Base-by-base conservation (phyloP, 2,888 invertebrate genomes). In the Melolontha melolontha region DNA sequence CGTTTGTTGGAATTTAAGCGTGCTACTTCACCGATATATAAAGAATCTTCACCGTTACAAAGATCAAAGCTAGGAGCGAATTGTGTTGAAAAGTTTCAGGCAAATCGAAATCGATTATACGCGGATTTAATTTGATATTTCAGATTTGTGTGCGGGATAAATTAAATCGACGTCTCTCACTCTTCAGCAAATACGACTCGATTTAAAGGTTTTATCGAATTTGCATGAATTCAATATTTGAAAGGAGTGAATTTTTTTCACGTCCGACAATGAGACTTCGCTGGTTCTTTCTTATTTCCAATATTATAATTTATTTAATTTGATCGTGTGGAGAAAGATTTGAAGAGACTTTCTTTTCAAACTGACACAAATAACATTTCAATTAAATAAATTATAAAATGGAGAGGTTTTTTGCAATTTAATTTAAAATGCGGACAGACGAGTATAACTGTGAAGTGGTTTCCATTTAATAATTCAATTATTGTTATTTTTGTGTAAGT, bases 51-150 rank as follows among this genome's bases (percentile, higher is more conserved):
- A 8, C 27, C 51, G 8, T 29, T 40, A 34, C 16, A 14, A 39
- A 54, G 54, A 54, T 54, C 54, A 54, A 54, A 54, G 54, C 10
- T 14, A 54, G 10, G 40, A 29, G 39, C 16, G 54, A 54, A 34
- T 54, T 39, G 40, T 54, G 54, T 14, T 54, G 39, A 54, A 39
- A 54, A 40, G 34, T 54, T 54, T 44, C 42, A 41, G 44, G 29
- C 57, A 42, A 57, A 57, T 57, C 57, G 42, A 57, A 57, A 57
- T 57, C 57, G 57, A 57, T 57, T 57, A 57, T 57, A 11, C 12
- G 12, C 29, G 44, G 11, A 57, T 57, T 57, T 57, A 57, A 57
- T 57, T 57, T 57, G 57, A 42, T 57, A 57, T 42, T 57, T 57
- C 57, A 29, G 57, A 44, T 42, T 42, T 42, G 44, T 57, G 44